Evolutionary conservation across 2,113 vertebrate genomes (phyloP), one percentile per base, ranked within the genome.

Genomic region (Aegypius monachus): DNA sequence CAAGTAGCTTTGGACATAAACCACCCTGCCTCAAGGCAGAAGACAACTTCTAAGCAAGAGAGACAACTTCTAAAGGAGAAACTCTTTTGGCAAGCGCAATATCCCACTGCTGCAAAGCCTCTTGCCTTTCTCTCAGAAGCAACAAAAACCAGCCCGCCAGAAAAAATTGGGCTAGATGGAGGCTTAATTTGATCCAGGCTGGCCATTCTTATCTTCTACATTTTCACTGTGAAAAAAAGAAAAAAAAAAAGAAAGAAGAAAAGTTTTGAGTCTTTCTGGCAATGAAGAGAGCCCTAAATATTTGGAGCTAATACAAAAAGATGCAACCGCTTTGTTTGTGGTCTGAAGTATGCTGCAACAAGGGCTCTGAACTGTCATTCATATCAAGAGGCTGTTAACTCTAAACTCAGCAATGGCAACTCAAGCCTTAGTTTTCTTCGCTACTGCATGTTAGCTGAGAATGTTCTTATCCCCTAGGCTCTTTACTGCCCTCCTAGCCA

Each of bases 1-100:
- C 65, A 85, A 95, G 91, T 90, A 89, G 81, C 67, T 95, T 92
- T 96, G 93, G 93, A 91, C 55, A 89, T 36, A 93, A 96, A 96
- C 81, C 56, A 87, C 83, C 38, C 79, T 55, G 93, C 95, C 91
- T 90, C 71, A 91, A 88, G 95, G 96, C 91, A 90, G 71, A 94
- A 91, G 73, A 94, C 81, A 88, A 87, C 73, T 95, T 97, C 78
- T 95, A 85, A 97, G 83, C 74, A 85, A 79, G 58, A 75, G 66
- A 82, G 81, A 82, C 56, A 75, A 70, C 81, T 95, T 96, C 90
- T 91, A 88, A 94, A 47, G 75, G 83, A 95, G 74, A 87, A 87
- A 81, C 67, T 88, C 79, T 87, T 93, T 67, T 95, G 89, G 84
- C 73, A 95, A 95, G 55, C 32, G 40, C 62, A 17, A 72, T 85